These are phyloP conservation scores for Oreochromis tanganicae DNA, from an alignment of 2,113 vertebrate species.

Conservation along the genomic window DNA sequence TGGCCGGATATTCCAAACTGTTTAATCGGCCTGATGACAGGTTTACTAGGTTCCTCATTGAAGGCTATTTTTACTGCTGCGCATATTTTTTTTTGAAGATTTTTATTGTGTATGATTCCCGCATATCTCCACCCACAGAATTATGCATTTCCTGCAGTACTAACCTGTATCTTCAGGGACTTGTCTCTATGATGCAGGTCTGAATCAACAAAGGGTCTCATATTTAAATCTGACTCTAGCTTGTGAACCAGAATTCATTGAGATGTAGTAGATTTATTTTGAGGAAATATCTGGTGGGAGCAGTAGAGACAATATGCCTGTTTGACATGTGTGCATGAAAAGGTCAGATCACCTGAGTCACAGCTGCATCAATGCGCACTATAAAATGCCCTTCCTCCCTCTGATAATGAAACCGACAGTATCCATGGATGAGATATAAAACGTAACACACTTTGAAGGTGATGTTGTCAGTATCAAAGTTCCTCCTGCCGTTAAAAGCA, in stretches of 20 bases:
- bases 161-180: conserved; percentile 38
- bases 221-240: neutral
- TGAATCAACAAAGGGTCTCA: conserved; percentile 16
- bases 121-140: conserved; percentile 34
- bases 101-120: conserved; percentile 64
- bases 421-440: neutral
- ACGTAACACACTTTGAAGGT: neutral
- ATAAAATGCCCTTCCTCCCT: neutral
- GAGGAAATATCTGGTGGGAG: neutral
- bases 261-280: neutral
- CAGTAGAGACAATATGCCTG: neutral
- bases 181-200: neutral
- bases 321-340: neutral
- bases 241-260: neutral
- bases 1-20: conserved; percentile 36
- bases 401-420: neutral
- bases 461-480: neutral
- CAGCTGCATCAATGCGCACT: neutral
- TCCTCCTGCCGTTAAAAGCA: neutral
- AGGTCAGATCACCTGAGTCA: neutral
- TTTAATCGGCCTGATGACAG: conserved; percentile 68
- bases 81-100: conserved; percentile 4
- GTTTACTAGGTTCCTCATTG: conserved; percentile 62
- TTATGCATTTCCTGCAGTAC: conserved; percentile 41
- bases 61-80: conserved; percentile 62